phyloP scores from a whole-genome alignment of 1,140 invertebrate species.

The Eubasilissa regina region DNA sequence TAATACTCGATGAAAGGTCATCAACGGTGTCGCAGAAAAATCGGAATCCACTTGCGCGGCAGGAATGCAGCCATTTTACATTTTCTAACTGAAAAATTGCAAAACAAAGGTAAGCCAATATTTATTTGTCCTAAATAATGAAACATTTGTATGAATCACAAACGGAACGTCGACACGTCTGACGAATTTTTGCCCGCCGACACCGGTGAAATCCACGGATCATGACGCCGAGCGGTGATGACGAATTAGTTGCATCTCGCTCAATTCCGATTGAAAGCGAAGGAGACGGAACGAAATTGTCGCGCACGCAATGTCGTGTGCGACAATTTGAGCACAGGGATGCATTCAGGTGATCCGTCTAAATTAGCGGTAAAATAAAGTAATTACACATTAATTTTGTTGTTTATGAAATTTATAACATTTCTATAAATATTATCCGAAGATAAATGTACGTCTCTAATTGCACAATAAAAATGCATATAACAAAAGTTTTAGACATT shows the following conservation, averaged over 20 bases:
- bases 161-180: conserved; percentile 3
- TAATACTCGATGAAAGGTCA: too few species aligned
- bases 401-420: too few species aligned
- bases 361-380: too few species aligned
- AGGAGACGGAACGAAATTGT: background rate
- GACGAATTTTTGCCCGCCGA: background rate
- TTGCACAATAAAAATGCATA: too few species aligned
- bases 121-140: conserved; percentile 13
- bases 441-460: too few species aligned
- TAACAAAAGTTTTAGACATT: too few species aligned
- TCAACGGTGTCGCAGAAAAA: too few species aligned
- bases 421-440: too few species aligned
- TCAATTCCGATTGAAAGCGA: conserved; percentile 8
- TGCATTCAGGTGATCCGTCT: too few species aligned
- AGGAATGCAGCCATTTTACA: background rate
- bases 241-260: conserved; percentile 10
- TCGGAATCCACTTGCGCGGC: too few species aligned
- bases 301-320: background rate
- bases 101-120: conserved; percentile 6
- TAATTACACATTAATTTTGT: too few species aligned
- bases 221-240: background rate
- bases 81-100: conserved; percentile 3
- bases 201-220: conserved; percentile 1
- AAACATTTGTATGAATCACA: background rate
- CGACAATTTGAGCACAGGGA: background rate